Conservation (phyloP, 2,888 invertebrate genomes). For the Hartigia nigra region DNA sequence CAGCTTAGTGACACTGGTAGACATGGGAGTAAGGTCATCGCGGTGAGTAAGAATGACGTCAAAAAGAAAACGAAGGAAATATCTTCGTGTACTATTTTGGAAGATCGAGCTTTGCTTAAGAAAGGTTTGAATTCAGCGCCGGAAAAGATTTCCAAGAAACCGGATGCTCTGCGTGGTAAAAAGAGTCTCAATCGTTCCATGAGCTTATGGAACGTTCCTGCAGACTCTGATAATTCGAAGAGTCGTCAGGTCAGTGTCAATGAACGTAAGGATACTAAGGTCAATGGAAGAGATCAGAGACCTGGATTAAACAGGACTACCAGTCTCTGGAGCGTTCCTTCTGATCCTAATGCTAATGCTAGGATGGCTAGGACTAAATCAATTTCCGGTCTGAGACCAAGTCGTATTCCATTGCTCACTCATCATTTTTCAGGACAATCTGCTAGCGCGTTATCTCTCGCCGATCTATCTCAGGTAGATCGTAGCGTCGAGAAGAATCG, state of each 20-base stretch:
- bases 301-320: conserved; percentile 38
- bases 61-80: conserved; percentile 33
- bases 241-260: conserved; percentile 12
- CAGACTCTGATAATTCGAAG: conserved; percentile 22
- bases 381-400: conserved; percentile 47
- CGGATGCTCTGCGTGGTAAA: conserved; percentile 49
- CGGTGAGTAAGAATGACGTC: not conserved
- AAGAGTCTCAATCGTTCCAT: conserved; percentile 51
- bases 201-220: conserved; percentile 53
- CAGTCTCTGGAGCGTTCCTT: conserved; percentile 22
- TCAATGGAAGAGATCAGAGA: conserved; percentile 13
- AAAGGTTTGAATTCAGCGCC: conserved; percentile 49
- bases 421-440: conserved; percentile 39
- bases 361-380: conserved; percentile 41
- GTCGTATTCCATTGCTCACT: conserved; percentile 57
- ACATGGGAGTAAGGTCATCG: not conserved
- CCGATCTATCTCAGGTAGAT: conserved; percentile 61
- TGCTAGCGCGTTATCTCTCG: conserved; percentile 57
- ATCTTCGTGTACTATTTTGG: conserved; percentile 58
- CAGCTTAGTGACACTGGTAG: conserved; percentile 5
- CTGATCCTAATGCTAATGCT: conserved; percentile 17
- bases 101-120: conserved; percentile 57
- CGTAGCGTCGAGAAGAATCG: conserved; percentile 46
- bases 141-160: conserved; percentile 52
- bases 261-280: conserved; percentile 19